Conservation (phyloP, 2,113 vertebrate species). For the Callithrix jacchus region DNA sequence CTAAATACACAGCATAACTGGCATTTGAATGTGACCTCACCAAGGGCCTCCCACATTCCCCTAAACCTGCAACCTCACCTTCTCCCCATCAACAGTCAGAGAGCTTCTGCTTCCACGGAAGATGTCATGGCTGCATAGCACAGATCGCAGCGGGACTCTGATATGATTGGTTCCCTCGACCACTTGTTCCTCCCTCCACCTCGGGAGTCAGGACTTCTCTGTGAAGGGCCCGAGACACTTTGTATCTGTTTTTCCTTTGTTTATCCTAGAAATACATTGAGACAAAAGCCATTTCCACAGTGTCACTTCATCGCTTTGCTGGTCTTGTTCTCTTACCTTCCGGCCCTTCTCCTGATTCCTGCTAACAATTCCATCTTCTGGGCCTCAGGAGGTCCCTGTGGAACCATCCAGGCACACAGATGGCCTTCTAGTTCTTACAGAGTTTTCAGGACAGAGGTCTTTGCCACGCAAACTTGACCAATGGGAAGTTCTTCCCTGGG, state of each 20-base stretch:
- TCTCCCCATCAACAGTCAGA: neutral
- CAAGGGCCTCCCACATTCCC: neutral
- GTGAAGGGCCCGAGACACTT: neutral
- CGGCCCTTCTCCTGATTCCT: neutral
- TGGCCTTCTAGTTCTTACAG: neutral
- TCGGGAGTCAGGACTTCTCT: neutral
- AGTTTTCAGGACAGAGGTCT: neutral
- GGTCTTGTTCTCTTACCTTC: neutral
- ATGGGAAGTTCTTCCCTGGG: neutral
- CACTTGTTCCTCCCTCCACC: neutral
- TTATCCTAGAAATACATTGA: neutral
- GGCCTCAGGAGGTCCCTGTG: neutral
- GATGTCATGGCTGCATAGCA: neutral
- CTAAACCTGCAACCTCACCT: neutral
- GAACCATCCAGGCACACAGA: neutral
- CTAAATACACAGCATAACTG: neutral
- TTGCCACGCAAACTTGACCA: accelerated
- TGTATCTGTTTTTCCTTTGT: neutral
- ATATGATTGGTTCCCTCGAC: neutral
- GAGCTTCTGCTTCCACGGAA: neutral
- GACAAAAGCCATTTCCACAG: neutral
- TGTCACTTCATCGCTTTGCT: neutral
- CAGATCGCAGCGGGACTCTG: neutral
- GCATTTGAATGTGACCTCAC: neutral
- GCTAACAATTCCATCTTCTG: neutral